Base-by-base conservation (phyloP, 2,888 invertebrate genomes). In the Chrysina gloriosa region DNA sequence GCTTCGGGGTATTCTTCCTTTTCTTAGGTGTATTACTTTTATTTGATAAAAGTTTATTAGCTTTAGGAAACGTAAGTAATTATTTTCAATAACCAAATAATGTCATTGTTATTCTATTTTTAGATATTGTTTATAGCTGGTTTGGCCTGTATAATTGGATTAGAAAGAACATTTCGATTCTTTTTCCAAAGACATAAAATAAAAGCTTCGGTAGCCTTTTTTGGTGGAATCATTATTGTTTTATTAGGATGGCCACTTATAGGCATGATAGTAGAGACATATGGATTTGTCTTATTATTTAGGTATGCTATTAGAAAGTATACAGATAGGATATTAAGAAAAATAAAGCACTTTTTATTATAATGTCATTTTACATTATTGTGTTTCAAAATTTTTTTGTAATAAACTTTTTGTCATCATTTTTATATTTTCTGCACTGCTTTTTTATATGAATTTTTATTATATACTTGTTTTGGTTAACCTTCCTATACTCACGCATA, bases 101-200 rank as follows among this genome's bases (percentile, higher is more conserved):
- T 65, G 36, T 11, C 11, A 69, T 71, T 68, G 63, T 64, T 71
- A 52, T 70, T 71, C 75, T 69, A 72, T 58, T 89, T 89, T 50
- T 86, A 99, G 98, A 95, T 99, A 72, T 86, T 99, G 25, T 99
- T 99, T 84, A 92, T 99, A 75, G 89, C 92, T 74, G 99, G 99
- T 0, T 86, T 99, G 63, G 95, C 93, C 11, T 97, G 98, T 84
- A 96, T 98, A 7, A 98, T 98, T 79, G 99, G 99, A 1, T 87
- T 98, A 23, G 94, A 96, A 82, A 85, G 98, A 80, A 98, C 98
- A 4, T 91, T 98, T 78, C 90, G 95, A 79, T 99, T 99, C 84
- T 99, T 99, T 86, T 99, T 99, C 84, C 98, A 99, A 85, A 85
- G 91, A 73, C 97, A 98, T 82, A 99, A 98, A 88, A 85, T 94